A percentile compares a stretch with the other conserved stretches of the same genome.
Evolutionary conservation across 1,140 invertebrate species (phyloP).

Genomic region (Aphaenogaster rudis): DNA sequence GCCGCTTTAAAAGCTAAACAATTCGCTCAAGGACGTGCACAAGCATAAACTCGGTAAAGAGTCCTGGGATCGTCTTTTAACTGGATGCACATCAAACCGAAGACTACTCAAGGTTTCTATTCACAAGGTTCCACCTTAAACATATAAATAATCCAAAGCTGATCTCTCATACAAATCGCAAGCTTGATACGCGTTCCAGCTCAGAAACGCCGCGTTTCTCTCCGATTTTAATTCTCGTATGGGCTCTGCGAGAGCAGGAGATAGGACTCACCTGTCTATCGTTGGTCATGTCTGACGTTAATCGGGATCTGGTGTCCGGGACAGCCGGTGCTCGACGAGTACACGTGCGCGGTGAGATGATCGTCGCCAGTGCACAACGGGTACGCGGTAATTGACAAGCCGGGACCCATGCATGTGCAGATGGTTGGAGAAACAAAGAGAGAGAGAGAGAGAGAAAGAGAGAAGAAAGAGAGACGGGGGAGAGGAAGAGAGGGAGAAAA

Average conservation of each 20-base stretch:
- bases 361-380: constrained; percentile 71
- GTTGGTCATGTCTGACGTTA: constrained; percentile 84
- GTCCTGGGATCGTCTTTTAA: not conserved
- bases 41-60: not conserved
- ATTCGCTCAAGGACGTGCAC: not conserved
- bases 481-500: not conserved
- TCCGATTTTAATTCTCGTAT: not conserved
- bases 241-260: constrained; percentile 1
- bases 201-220: not conserved
- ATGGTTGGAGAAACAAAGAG: constrained; percentile 79
- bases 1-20: not conserved
- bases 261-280: constrained; percentile 84
- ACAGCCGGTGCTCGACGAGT: constrained; percentile 53
- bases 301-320: constrained; percentile 45
- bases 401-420: constrained; percentile 82
- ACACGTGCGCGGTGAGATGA: constrained; percentile 63
- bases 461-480: not conserved
- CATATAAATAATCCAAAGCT: not conserved
- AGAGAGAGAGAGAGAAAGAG: constrained; percentile 20
- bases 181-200: not conserved
- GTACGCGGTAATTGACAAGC: constrained; percentile 78
- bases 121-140: not conserved
- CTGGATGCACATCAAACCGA: not conserved
- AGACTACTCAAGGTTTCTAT: not conserved
- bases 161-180: not conserved